A percentile compares a stretch with the other conserved stretches of the same genome.
phyloP scores from a whole-genome alignment of 2,888 invertebrate species.

The Nesidiocoris tenuis region DNA sequence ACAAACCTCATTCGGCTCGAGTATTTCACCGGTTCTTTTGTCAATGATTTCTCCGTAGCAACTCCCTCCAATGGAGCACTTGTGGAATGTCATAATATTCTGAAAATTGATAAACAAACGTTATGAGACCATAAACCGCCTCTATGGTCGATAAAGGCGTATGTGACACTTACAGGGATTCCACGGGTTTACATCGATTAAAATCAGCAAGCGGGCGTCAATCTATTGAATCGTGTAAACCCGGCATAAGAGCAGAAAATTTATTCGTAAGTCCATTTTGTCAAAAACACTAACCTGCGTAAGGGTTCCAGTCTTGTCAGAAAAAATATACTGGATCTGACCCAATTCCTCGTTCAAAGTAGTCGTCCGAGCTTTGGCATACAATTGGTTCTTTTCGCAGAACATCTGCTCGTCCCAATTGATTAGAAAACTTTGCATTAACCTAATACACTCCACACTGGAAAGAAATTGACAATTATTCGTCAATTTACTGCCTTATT shows the following conservation, averaged over 20 bases:
- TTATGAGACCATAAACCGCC: no score
- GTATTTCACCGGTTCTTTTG: conserved; percentile 78
- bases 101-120: no score
- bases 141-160: no score
- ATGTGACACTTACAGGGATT: no score
- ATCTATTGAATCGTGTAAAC: no score
- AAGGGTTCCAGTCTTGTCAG: conserved; percentile 98
- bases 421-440: conserved; percentile 96
- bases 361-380: conserved; percentile 94
- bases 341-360: conserved; percentile 98
- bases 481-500: no score
- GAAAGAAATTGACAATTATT: conserved; percentile 39
- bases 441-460: conserved; percentile 86
- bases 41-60: conserved; percentile 91
- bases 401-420: conserved; percentile 99
- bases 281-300: conserved; percentile 65
- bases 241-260: no score
- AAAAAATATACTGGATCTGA: conserved; percentile 98
- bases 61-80: conserved; percentile 91
- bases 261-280: no score
- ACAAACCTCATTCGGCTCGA: conserved; percentile 78
- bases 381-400: conserved; percentile 82
- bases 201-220: no score
- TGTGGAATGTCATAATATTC: conserved; percentile 99
- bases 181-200: no score